Base-by-base conservation (phyloP, 2,888 invertebrate genomes). In the Hydroisotoma schaefferi region DNA sequence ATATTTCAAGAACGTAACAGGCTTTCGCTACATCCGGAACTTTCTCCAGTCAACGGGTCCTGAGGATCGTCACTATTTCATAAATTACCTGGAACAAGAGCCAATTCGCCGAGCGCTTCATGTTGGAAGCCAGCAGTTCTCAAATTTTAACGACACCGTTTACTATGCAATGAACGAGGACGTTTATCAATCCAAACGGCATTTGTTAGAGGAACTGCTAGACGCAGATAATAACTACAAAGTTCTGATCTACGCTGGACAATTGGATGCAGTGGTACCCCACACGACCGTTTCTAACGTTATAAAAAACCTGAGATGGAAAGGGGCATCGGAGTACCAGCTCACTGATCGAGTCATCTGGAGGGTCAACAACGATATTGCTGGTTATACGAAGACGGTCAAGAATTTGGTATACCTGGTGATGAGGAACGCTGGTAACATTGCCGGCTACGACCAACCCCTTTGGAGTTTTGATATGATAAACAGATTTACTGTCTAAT, bases 11-110 rank as follows among this genome's bases (percentile, higher is more conserved):
- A 88, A 88, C 73, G 78, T 84, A 68, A 87, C 90, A 2, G 90
- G 90, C 0, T 89, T 87, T 62, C 78, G 83, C 18, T 87, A 85
- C 74, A 87, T 87, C 73, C 88, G 84, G 74, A 89, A 90, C 75
- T 88, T 82, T 74, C 76, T 91, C 18, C 80, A 83, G 55, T 81
- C 84, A 0, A 79, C 82, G 52, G 84, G 85, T 48, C 76, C 78
- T 1, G 80, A 81, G 25, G 67, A 67, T 22, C 59, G 67, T 2
- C 67, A 67, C 26, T 68, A 65, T 26, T 65, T 68, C 43, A 65
- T 65, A 51, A 65, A 65, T 44, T 65, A 66, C 29, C 25, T 65
- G 22, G 65, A 65, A 25, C 68, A 65, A 27, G 65, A 68, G 23
- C 61, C 61, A 15, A 65, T 68, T 28, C 63, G 68, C 2, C 56